Evolutionary conservation across 2,113 vertebrate genomes (phyloP).

Genomic region (Pterocles gutturalis): DNA sequence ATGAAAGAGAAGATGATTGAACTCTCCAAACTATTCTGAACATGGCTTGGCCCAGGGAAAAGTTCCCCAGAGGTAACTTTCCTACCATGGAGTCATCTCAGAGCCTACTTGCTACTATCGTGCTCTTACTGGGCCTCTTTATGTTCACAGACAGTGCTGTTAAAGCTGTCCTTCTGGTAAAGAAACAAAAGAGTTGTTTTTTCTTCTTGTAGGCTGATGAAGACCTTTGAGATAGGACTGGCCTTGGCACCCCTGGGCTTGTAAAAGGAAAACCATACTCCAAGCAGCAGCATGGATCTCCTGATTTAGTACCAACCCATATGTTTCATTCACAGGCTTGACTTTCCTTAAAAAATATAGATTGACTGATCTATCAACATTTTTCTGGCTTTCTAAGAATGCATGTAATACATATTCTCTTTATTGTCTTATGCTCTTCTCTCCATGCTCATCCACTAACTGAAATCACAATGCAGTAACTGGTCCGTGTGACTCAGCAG

Average conservation of each 20-base stretch:
- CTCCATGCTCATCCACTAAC: not conserved
- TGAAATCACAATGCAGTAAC: not conserved
- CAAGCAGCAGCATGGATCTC: not conserved
- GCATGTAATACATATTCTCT: not conserved
- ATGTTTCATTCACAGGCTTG: accelerated
- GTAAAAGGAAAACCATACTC: not conserved
- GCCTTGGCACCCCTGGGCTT: not conserved
- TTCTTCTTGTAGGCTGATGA: not conserved
- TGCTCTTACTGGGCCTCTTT: not conserved
- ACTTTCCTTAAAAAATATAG: not conserved
- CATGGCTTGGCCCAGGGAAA: not conserved
- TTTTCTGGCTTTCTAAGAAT: not conserved
- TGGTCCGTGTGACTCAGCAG: not conserved
- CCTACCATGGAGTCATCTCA: not conserved
- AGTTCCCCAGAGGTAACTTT: not conserved
- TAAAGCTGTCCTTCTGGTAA: not conserved
- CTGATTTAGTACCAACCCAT: not conserved
- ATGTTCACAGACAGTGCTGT: not conserved
- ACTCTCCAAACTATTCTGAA: not conserved
- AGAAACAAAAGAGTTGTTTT: not conserved
- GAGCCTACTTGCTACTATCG: not conserved
- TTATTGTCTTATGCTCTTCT: not conserved
- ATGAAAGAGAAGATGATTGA: not conserved
- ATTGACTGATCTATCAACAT: not conserved
- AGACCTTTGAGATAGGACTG: not conserved